Conservation (phyloP, 2,797 vertebrate species). For the Pyrrhura leucotis region DNA sequence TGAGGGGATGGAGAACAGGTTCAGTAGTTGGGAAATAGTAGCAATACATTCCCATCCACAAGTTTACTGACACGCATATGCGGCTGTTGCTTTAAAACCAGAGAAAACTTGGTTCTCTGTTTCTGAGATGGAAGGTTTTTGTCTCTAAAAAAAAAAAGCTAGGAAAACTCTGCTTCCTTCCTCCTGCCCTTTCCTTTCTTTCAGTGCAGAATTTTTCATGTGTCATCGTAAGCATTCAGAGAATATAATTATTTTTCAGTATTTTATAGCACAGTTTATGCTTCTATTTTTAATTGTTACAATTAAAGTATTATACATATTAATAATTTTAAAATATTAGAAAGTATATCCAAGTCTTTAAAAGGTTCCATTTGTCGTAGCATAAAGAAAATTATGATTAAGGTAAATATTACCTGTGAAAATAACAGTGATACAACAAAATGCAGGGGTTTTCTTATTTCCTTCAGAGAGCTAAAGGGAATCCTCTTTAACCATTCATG, state of each 20-base stretch:
- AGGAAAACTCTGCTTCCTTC: not conserved
- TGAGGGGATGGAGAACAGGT: not conserved
- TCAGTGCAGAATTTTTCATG: not conserved
- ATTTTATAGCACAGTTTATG: not conserved
- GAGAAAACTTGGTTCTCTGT: not conserved
- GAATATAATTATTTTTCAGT: not conserved
- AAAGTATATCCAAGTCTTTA: not conserved
- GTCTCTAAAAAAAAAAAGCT: not conserved
- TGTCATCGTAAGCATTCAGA: not conserved
- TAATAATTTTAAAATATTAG: not conserved
- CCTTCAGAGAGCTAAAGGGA: not conserved
- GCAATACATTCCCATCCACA: not conserved
- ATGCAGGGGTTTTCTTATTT: not conserved
- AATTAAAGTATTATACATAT: not conserved
- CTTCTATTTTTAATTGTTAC: not conserved
- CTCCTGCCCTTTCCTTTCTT: not conserved
- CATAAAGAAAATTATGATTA: not conserved
- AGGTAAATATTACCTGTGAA: not conserved
- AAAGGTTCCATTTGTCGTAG: not conserved
- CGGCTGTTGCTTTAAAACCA: not conserved
- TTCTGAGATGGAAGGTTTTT: not conserved
- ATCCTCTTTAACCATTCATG: not conserved
- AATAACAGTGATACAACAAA: not conserved
- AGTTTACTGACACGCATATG: too few species aligned
- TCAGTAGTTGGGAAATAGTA: not conserved